Base-by-base conservation (phyloP, 2,888 invertebrate genomes). In the Cephus rjabovi region DNA sequence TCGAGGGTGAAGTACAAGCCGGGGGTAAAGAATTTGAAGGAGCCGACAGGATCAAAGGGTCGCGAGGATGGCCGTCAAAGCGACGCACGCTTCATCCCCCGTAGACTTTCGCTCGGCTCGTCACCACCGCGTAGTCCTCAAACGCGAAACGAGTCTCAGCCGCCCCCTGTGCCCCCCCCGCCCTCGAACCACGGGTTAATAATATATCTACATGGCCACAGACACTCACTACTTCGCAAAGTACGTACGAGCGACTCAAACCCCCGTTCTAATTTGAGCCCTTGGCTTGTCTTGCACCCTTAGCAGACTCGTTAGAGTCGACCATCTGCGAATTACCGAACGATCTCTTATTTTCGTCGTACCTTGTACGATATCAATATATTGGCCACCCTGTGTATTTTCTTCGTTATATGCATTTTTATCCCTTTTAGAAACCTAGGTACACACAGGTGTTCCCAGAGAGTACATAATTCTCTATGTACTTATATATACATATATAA, bases 61-160 rank as follows among this genome's bases (percentile, higher is more conserved):
- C 31, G 33, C 78, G 78, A 40, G 73, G 73, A 76, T 75, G 78
- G 73, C 75, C 75, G 78, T 78, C 78, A 78, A 78, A 78, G 78
- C 78, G 78, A 73, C 75, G 75, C 75, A 76, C 75, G 78, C 78
- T 34, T 75, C 75, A 75, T 71, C 75, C 75, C 75, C 34, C 75
- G 75, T 40, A 71, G 78, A 70, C 12, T 70, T 70, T 70, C 70
- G 70, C 71, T 71, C 33, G 71, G 71, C 71, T 71, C 71, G 71
- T 71, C 75, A 75, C 78, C 78, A 73, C 78, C 78, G 71, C 69
- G 78, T 70, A 75, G 78, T 78, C 78, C 78, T 71, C 71, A 71
- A 71, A 71, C 30, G 71, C 31, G 71, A 71, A 71, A 71, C 71
- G 35, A 34, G 74, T 34, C 34, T 74, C 35, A 33, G 15, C 71